phyloP scores from a whole-genome alignment of 2,113 vertebrate genomes.

The Pelusios castaneus region DNA sequence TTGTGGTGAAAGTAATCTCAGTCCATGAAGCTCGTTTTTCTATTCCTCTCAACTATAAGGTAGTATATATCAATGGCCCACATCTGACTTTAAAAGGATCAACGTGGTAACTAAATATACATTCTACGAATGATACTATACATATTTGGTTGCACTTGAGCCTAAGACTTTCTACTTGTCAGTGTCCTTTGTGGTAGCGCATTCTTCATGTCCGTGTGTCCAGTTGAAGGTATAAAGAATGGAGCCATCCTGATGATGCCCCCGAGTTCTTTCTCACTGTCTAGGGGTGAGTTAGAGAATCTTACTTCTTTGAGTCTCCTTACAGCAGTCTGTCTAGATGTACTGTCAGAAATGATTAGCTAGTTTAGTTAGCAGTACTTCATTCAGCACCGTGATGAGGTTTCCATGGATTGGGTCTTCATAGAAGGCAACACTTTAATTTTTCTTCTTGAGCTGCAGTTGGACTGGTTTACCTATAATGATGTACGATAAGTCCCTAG shows the following conservation, averaged over 20 bases:
- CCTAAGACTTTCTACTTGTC: background rate
- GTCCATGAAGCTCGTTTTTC: background rate
- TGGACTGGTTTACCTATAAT: no score
- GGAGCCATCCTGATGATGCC: background rate
- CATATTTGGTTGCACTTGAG: background rate
- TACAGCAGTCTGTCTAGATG: no score
- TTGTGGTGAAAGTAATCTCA: background rate
- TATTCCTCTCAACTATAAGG: background rate
- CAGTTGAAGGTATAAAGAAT: background rate
- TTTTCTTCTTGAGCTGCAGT: no score
- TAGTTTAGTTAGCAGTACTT: no score
- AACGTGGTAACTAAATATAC: background rate
- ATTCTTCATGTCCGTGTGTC: background rate
- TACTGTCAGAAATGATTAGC: no score
- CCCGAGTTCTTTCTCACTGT: background rate
- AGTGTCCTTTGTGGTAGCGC: background rate
- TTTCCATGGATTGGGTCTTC: no score
- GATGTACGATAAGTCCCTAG: no score
- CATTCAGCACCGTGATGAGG: no score
- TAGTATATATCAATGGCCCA: background rate
- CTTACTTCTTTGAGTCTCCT: background rate
- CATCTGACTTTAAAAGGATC: background rate
- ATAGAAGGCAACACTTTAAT: no score
- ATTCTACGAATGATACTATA: background rate
- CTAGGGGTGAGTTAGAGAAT: background rate